Evolutionary conservation across 2,113 vertebrate species (phyloP), one percentile per base, ranked within the genome.

Genomic region (Bos indicus): DNA sequence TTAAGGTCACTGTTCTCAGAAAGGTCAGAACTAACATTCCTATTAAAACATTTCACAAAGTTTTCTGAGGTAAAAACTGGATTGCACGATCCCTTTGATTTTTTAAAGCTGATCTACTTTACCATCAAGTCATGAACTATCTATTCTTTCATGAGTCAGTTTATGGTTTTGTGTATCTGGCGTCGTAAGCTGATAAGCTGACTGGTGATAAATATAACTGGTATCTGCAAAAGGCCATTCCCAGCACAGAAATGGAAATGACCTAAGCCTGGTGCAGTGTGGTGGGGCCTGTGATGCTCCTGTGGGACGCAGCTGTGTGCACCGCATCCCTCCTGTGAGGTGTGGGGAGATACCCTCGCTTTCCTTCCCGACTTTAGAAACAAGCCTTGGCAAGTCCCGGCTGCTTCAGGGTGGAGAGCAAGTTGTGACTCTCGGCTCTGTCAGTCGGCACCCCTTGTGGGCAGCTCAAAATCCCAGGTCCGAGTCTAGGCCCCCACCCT

Each of bases 141-240:
- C 82, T 81, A 90, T 93, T 87, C 88, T 62, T 52, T 36, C 15
- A 14, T 93, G 95, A 97, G 95, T 97, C 97, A 97, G 91, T 52
- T 91, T 71, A 86, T 84, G 88, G 59, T 85, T 90, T 62, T 43
- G 89, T 2, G 1, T 85, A 43, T 83, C 91, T 95, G 82, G 94
- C 88, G 56, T 95, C 93, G 81, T 33, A 88, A 26, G 52, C 97
- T 51, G 78, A 81, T 91, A 91, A 97, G 96, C 67, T 89, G 92
- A 91, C 95, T 71, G 86, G 77, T 71, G 88, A 88, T 90, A 97
- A 98, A 97, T 97, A 95, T 96, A 98, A 94, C 85, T 46, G 10
- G 83, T 64, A 71, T 96, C 91, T 85, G 94, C 64, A 71, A 84
- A 96, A 92, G 87, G 96, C 95, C 64, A 26, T 56, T 90, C 87